phyloP scores from a whole-genome alignment of 37 sponge, comb jelly and placozoan genomes.

The Cliona cf. orientalis region DNA sequence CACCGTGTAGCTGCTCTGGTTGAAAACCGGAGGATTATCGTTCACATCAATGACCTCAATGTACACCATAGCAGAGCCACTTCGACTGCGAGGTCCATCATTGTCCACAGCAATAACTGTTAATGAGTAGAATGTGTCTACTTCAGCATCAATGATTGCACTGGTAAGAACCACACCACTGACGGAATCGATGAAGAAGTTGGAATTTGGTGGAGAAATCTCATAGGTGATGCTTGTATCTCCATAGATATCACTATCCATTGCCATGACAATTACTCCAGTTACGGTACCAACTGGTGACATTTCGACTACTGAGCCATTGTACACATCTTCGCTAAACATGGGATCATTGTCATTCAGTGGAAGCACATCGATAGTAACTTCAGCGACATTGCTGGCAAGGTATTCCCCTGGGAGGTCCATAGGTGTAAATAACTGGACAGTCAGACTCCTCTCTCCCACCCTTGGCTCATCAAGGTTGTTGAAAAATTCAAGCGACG shows the following conservation, averaged over 20 bases:
- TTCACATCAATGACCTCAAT: conserved; percentile 60
- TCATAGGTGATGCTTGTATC: conserved; percentile 30
- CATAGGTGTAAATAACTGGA: conserved; percentile 38
- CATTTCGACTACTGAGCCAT: conserved; percentile 26
- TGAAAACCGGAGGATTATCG: conserved; percentile 70
- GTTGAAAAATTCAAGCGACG: conserved; percentile 31
- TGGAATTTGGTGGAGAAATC: background rate
- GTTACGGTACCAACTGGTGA: conserved; percentile 10
- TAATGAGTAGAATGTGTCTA: background rate
- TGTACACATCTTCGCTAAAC: conserved; percentile 29
- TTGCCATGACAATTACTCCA: conserved; percentile 48
- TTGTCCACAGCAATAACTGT: conserved; percentile 53
- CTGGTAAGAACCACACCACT: conserved; percentile 37
- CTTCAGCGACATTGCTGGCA: conserved; percentile 30
- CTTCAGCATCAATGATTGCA: conserved; percentile 36
- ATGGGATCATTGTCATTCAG: conserved; percentile 55
- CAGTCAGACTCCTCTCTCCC: conserved; percentile 1
- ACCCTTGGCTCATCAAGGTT: conserved; percentile 29
- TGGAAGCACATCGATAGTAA: conserved; percentile 23
- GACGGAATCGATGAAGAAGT: conserved; percentile 29
- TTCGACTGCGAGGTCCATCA: conserved; percentile 12
- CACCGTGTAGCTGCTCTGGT: background rate
- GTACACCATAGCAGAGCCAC: conserved; percentile 6
- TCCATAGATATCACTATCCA: conserved; percentile 46
- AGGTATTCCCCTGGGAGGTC: background rate